Evolutionary conservation across 2,888 invertebrate genomes (phyloP), one percentile per base, ranked within the genome.

Genomic region (Arge pagana): DNA sequence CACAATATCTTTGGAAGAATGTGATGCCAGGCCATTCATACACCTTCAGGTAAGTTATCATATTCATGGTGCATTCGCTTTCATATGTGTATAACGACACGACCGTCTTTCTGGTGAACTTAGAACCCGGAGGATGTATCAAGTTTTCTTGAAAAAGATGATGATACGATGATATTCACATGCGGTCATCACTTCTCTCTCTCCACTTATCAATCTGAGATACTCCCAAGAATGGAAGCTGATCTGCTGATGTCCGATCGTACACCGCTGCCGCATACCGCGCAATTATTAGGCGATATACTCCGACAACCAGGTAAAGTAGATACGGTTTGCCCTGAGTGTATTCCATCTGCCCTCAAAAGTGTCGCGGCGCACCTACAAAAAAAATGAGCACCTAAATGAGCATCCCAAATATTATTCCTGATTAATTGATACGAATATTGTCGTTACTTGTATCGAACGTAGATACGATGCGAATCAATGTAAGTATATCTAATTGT

Each of bases 151-250:
- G 65, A 62, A 6, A 59, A 61, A 2, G 64, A 71, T 26, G 72
- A 74, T 54, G 73, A 74, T 26, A 68, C 64, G 5, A 69, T 74
- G 64, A 64, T 76, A 33, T 76, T 76, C 30, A 76, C 75, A 1
- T 76, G 76, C 28, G 76, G 76, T 6, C 76, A 76, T 52, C 69
- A 74, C 52, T 76, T 68, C 54, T 68, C 70, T 43, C 48, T 70
- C 28, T 65, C 73, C 1, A 18, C 58, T n/a, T 76, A 74, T 51
- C 55, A 71, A 42, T 62, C 69, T 4, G 73, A 75, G 55, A 59
- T 67, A 28, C 61, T 76, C 48, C 67, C 76, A 15, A 64, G 61
- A 50, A 72, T 76, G 74, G 74, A 75, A 55, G 69, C 74, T 2
- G 74, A 76, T 40, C 59, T 76, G 33, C 50, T 76, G 21, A 65